These are phyloP conservation scores for Leucoraja erinaceus DNA, from an alignment of 2,113 vertebrate genomes.

Conservation along the genomic window DNA sequence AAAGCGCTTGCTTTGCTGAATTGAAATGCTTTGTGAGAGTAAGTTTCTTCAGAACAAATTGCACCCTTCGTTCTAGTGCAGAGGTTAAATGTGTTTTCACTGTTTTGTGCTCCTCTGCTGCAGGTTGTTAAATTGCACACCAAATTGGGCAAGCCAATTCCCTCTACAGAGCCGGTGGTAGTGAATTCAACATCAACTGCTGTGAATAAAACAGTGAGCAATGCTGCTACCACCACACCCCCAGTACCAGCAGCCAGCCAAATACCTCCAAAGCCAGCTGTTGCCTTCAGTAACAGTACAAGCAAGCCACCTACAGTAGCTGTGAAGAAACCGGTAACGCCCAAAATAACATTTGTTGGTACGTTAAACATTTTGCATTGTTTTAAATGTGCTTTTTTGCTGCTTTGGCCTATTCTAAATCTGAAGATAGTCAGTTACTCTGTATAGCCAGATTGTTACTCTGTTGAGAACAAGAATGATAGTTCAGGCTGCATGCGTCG, in stretches of 20 bases:
- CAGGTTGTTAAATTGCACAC: slow-evolving; percentile 76
- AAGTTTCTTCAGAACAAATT: neutral
- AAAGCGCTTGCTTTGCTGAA: neutral
- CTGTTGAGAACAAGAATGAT: neutral
- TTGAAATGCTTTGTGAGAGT: neutral
- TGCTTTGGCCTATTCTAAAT: neutral
- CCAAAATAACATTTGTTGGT: slow-evolving; percentile 55
- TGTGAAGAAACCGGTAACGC: slow-evolving; percentile 47
- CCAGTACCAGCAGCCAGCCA: slow-evolving; percentile 41
- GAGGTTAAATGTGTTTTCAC: neutral
- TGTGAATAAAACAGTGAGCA: slow-evolving; percentile 52
- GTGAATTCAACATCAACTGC: slow-evolving; percentile 54
- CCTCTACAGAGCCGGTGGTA: slow-evolving; percentile 60
- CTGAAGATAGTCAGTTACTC: slow-evolving; percentile 17
- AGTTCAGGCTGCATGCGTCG: neutral
- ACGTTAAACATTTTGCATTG: slow-evolving; percentile 43
- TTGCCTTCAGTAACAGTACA: neutral
- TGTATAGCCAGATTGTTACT: neutral
- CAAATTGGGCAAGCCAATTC: slow-evolving; percentile 74
- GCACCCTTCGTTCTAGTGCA: neutral
- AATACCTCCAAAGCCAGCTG: slow-evolving; percentile 37
- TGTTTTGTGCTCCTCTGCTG: slow-evolving; percentile 37
- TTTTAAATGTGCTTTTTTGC: neutral
- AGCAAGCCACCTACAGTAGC: slow-evolving; percentile 21
- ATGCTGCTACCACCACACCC: slow-evolving; percentile 39